Base-by-base conservation (phyloP, 2,113 vertebrate genomes). In the Halcyon senegalensis region DNA sequence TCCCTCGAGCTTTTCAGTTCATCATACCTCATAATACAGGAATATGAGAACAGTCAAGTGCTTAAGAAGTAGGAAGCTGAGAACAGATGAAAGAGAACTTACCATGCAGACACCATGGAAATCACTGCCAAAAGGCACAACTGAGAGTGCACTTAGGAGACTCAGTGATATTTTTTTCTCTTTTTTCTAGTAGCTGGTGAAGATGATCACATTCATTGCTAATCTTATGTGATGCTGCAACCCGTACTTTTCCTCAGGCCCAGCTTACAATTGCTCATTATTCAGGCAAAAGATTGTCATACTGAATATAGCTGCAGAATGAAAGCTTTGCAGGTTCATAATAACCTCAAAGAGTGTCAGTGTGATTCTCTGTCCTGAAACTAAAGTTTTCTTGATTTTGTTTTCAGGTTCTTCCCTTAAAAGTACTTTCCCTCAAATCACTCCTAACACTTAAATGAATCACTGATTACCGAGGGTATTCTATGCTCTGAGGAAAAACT, bases 101-200 rank as follows among this genome's bases (percentile, higher is more conserved):
- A 44, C 16, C 33, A 30, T 0, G 0, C 9, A 59, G 7, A 77
- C 28, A 68, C 56, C 11, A 24, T 5, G 48, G 37, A 87, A 82
- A 81, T 37, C 24, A 6, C 11, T 27, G 15, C 4, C 31, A 51
- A 67, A 79, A 55, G 31, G 87, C 43, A 83, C 13, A 59, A 63
- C 4, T 8, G 16, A 81, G 60, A 68, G 7, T 9, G 11, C 17
- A 17, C 16, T 41, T 33, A 25, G 13, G 13, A 84, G 16, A 87
- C 28, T 44, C 2, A 1, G 18, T 80, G 2, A 68, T 16, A 5
- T 13, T 1, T 21, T 37, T 56, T 73, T n/a, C 19, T 81, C 4
- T n/a, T 76, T 89, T 74, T 76, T 39, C 41, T 60, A 9, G 18
- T 10, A 20, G 16, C 25, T 89, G 46, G 5, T 51, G 58, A 72